A percentile compares a stretch with the other conserved stretches of the same genome.
These are phyloP conservation scores for Crocidura indochinensis DNA, from an alignment of 2,797 vertebrate genomes.

Conservation along the genomic window DNA sequence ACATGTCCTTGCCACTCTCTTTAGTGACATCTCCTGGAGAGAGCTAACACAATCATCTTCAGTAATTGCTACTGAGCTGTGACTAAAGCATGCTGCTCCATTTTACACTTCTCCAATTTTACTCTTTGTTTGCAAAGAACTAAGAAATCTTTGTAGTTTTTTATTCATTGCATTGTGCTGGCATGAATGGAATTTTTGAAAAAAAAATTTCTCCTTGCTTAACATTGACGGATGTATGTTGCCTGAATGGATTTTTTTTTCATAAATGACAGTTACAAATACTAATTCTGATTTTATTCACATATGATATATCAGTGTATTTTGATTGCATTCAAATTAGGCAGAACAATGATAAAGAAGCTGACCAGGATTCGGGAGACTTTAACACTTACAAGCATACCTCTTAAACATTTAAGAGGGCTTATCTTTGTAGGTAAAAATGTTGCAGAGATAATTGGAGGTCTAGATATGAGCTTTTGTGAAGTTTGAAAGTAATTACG, in stretches of 20 bases:
- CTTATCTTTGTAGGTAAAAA: too few relatives aligned
- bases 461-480: too few relatives aligned
- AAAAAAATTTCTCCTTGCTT: neutral
- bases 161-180: neutral
- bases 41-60: constrained; percentile 66
- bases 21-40: constrained; percentile 85
- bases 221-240: constrained; percentile 44
- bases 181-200: constrained; percentile 46
- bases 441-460: too few relatives aligned
- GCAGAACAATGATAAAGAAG: neutral
- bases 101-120: constrained; percentile 13
- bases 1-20: constrained; percentile 61
- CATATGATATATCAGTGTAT: constrained; percentile 50
- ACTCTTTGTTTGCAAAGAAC: constrained; percentile 59
- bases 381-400: neutral
- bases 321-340: constrained; percentile 32
- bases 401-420: too few relatives aligned
- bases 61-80: constrained; percentile 72
- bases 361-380: neutral
- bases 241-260: constrained; percentile 60
- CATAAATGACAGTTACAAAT: constrained; percentile 27
- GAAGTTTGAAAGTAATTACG: too few relatives aligned
- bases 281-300: constrained; percentile 71
- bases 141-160: constrained; percentile 58
- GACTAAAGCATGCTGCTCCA: constrained; percentile 49